These are phyloP conservation scores for Hormaphis cornu DNA, from an alignment of 1,140 invertebrate genomes.

Conservation along the genomic window DNA sequence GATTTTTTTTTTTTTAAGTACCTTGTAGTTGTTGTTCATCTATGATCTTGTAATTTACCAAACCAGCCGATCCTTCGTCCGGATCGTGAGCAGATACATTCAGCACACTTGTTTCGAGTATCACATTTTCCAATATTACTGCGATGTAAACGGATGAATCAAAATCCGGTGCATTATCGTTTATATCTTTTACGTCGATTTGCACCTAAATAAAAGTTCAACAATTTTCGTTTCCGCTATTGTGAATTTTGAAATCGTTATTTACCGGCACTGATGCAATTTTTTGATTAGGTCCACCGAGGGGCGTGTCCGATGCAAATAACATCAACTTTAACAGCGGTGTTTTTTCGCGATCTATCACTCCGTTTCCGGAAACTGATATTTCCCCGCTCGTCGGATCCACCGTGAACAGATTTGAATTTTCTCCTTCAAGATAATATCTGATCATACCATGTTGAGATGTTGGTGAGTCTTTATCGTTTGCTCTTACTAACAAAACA, in stretches of 20 bases:
- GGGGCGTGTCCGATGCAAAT: slow-evolving; percentile 62
- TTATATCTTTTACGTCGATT: slow-evolving; percentile 68
- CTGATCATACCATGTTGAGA: slow-evolving; percentile 56
- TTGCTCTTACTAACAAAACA: slow-evolving; percentile 58
- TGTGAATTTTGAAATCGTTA: background rate
- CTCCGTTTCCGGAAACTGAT: slow-evolving; percentile 54
- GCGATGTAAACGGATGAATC: slow-evolving; percentile 41
- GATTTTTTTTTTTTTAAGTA: background rate
- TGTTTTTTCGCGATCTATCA: slow-evolving; percentile 64
- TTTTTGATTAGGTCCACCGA: slow-evolving; percentile 54
- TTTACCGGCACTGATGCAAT: slow-evolving; percentile 46
- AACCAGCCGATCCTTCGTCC: slow-evolving; percentile 59
- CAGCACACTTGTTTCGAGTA: slow-evolving; percentile 53
- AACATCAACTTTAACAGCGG: slow-evolving; percentile 57
- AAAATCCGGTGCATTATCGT: slow-evolving; percentile 64
- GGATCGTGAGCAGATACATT: slow-evolving; percentile 72
- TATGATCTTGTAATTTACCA: slow-evolving; percentile 57
- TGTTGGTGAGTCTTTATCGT: slow-evolving; percentile 57
- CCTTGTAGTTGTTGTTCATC: slow-evolving; percentile 46
- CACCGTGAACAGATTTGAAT: slow-evolving; percentile 59
- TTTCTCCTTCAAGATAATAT: slow-evolving; percentile 60
- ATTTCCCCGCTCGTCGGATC: slow-evolving; percentile 57
- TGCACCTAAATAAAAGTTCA: slow-evolving; percentile 43
- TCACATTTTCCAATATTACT: slow-evolving; percentile 66
- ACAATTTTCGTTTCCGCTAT: background rate